Evolutionary conservation across 1,140 invertebrate genomes (phyloP), one percentile per base, ranked within the genome.

Genomic region (Daktulosphaira vitifoliae): DNA sequence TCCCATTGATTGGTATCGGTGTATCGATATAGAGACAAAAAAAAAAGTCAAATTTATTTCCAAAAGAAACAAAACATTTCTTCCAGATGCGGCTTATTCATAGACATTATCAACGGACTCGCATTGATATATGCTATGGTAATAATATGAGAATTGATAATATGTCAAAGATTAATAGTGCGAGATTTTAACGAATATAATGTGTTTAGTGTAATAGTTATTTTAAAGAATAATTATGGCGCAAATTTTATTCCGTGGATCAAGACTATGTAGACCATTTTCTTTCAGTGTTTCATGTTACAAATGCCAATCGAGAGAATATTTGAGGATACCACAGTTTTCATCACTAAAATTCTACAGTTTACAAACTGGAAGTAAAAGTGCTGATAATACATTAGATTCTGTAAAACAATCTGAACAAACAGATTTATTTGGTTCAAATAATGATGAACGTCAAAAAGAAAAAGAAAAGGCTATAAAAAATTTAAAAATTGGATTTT

Each of bases 401-500:
- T 15, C 42, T 0, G 11, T 16, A 13, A 39, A 25, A 20, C n/a
- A 39, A 11, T 1, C 26, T 7, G 56, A 62, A 2, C 11, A 23
- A 33, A 11, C 29, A 7, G 42, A 62, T 48, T 26, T 62, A 22
- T 62, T 62, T 22, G 56, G 56, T 22, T 38, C 44, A 16, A 46
- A 62, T 9, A 62, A 62, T 29, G 56, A 62, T 48, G 56, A 62
- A 22, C 18, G 56, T 18, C 56, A 15, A 1, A 46, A 62, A 3
- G 56, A 62, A 33, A 62, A 62, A 33, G 56, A 62, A 48, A 62
- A 62, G n/a, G 56, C 56, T 3, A 62, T 62, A 48, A 62, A 62
- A 48, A 62, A 62, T 16, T 33, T 62, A 4, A 62, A 62, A 33
- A 62, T 62, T 29, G 56, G 56, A 3, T 62, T 62, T n/a, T 62